These are phyloP conservation scores for Plebejus melissa DNA, from an alignment of 2,888 invertebrate genomes.

Conservation along the genomic window DNA sequence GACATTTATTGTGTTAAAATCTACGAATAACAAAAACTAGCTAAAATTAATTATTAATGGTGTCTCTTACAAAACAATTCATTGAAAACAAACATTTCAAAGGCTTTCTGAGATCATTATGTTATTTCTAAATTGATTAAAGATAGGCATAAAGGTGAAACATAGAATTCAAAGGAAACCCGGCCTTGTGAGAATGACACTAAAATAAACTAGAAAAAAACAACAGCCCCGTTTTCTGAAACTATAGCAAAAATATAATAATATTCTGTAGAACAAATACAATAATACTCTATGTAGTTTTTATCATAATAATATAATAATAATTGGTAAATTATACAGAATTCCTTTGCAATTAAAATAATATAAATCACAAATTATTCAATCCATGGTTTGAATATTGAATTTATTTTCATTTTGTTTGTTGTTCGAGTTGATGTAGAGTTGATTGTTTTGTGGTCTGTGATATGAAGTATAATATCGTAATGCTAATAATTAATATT, in stretches of 20 bases:
- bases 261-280: background rate
- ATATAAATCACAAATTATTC: background rate
- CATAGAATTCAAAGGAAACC: background rate
- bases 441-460: conserved; percentile 1
- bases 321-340: background rate
- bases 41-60: background rate
- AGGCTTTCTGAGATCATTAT: background rate
- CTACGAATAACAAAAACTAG: too few species aligned
- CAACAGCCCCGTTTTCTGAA: too few species aligned
- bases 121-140: too few species aligned
- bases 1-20: background rate
- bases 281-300: background rate
- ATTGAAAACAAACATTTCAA: background rate
- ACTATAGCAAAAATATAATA: background rate
- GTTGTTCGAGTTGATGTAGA: background rate
- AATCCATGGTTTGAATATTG: background rate
- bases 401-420: conserved; percentile 12
- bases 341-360: background rate
- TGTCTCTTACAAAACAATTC: background rate
- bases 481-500: background rate
- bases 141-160: background rate
- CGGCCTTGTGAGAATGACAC: too few species aligned
- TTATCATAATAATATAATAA: background rate
- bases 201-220: too few species aligned
- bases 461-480: conserved; percentile 6